Base-by-base conservation (phyloP, 1,140 invertebrate species). In the Streblospio benedicti region DNA sequence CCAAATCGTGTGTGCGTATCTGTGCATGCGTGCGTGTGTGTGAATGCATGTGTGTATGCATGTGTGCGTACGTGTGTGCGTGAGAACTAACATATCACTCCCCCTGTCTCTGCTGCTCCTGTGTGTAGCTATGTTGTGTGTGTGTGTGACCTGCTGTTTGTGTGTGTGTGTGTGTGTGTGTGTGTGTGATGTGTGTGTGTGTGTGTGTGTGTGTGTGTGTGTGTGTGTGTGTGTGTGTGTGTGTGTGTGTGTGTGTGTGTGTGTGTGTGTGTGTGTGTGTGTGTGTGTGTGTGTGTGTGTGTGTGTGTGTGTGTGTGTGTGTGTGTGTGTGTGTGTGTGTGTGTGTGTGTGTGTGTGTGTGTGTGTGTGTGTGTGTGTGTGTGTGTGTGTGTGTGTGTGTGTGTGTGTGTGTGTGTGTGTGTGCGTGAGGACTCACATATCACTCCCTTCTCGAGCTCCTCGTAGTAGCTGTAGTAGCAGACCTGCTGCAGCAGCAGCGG, bases 361-460 rank as follows among this genome's bases (percentile, higher is more conserved):
- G 53, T 45, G 33, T 45, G 53, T 45, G 33, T 55, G 53, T 55
- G 33, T 55, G 30, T 55, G 33, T 55, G 53, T 55, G 33, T 55
- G 53, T 55, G 33, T 55, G 53, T 55, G 33, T 55, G 53, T 55
- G 33, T 55, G 53, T 55, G 33, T 55, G 53, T 55, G 33, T 55
- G 53, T 55, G 33, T 55, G 53, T 55, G 33, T 55, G 53, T 55
- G 33, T 55, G 53, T 55, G 33, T 55, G 53, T 55, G 53, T 56
- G 53, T 56, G 53, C 20, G 18, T 3, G 33, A 1, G n/a, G 32
- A 16, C 27, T 45, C 43, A 45, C 43, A 75, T 64, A 86, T 88
- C 12, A 89, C 85, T 52, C 86, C 86, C 74, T 85, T 85, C 67
- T 89, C 87, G 60, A 89, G 74, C 69, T 87, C 85, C 73, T 89